Evolutionary conservation across 2,797 vertebrate genomes (phyloP).

Genomic region (Yasuhikotakia modesta): DNA sequence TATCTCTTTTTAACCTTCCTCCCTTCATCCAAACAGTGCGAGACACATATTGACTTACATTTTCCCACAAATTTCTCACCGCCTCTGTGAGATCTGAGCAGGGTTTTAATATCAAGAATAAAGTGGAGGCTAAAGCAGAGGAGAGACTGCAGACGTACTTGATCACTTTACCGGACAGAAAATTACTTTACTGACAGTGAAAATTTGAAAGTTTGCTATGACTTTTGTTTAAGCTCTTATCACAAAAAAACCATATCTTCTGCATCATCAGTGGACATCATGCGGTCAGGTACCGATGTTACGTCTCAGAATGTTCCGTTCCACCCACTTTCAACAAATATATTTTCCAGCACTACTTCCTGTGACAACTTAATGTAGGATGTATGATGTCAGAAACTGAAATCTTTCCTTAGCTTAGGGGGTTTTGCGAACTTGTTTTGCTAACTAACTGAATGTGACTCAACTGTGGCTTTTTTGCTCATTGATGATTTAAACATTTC

Average conservation of each 20-base stretch:
- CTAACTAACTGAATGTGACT: neutral
- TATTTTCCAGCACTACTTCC: slow-evolving; percentile 4
- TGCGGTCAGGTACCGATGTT: slow-evolving; percentile 1
- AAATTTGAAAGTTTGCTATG: slow-evolving; percentile 6
- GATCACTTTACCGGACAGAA: slow-evolving; percentile 31
- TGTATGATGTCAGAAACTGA: neutral
- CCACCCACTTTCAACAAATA: neutral
- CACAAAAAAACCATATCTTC: slow-evolving; percentile 16
- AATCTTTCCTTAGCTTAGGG: neutral
- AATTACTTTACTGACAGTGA: slow-evolving; percentile 12
- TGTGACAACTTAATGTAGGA: neutral
- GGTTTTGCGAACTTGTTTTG: neutral
- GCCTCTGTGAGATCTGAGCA: slow-evolving; percentile 26
- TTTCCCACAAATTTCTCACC: slow-evolving; percentile 54
- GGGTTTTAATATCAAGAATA: slow-evolving; percentile 39
- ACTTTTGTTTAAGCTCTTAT: slow-evolving; percentile 15
- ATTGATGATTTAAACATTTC: neutral
- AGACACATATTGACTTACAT: slow-evolving; percentile 51
- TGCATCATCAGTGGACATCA: neutral
- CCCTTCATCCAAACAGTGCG: slow-evolving; percentile 38
- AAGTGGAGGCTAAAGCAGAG: neutral
- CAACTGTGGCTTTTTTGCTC: neutral
- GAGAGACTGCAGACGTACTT: neutral
- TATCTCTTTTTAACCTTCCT: slow-evolving; percentile 33
- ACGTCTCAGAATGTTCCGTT: slow-evolving; percentile 20